Evolutionary conservation across 1,140 invertebrate species (phyloP), one percentile per base, ranked within the genome.

Genomic region (Zaprionus africanus): DNA sequence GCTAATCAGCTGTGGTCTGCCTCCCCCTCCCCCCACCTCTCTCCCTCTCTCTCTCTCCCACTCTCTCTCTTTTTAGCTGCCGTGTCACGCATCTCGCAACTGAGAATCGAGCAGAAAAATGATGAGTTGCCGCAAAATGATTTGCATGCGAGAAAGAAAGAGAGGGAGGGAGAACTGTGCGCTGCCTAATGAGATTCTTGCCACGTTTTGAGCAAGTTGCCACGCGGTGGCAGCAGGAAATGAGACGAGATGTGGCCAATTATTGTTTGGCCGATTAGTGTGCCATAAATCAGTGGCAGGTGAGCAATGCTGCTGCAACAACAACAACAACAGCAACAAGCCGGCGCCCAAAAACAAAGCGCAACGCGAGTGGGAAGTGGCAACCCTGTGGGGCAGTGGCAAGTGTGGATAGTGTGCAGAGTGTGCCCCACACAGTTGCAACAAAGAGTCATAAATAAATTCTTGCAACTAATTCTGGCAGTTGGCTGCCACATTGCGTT

Each of bases 371-470:
- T 41, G 38, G 38, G 13, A 13, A 22, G 19, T 9, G n/a, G 46
- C 17, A 9, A 2, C 0, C 1, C 22, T 22, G 5, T 0, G 15
- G 49, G 51, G 51, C 13, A 66, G 11, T 12, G 5, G 5, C 1
- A 6, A n/a, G 38, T 15, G 13, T n/a, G 41, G 2, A 7, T 2
- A 67, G 63, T 65, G 28, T 31, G 34, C 26, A 66, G n/a, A 54
- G 62, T 64, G 26, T 34, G 28, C 41, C 24, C 41, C 38, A n/a
- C 58, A 24, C 22, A 17, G 41, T 60, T 60, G 64, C 80, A 86
- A 86, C 83, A 87, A 86, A 86, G 83, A 86, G 83, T 82, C 83
- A 86, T 86, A 86, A 86, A 86, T 86, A 86, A 87, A 86, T 87
- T 69, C 66, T 80, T 87, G 83, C 83, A 86, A 86, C 83, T 86